Evolutionary conservation across 1,140 invertebrate genomes (phyloP).

Genomic region (Papilio polyxenes): DNA sequence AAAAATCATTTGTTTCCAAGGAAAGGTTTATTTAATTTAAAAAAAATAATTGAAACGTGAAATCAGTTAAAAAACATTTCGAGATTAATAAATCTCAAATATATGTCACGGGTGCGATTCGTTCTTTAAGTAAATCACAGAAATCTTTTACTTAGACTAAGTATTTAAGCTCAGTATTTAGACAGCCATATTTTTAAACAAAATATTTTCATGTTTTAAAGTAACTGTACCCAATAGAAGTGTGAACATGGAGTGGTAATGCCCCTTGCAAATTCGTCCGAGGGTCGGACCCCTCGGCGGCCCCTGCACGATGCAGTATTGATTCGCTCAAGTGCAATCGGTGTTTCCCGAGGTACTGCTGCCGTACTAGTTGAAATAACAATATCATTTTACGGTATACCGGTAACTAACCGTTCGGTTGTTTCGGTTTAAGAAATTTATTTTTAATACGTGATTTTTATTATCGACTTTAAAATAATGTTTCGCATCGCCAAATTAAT

Average conservation of each 20-base stretch:
- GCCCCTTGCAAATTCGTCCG: slow-evolving; percentile 50
- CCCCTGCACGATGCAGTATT: slow-evolving; percentile 53
- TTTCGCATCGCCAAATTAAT: no score
- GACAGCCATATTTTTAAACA: not conserved
- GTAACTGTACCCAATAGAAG: slow-evolving; percentile 11
- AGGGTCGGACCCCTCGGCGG: slow-evolving; percentile 50
- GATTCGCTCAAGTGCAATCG: slow-evolving; percentile 44
- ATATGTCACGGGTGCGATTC: not conserved
- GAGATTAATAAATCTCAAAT: not conserved
- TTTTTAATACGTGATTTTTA: not conserved
- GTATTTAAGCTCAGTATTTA: not conserved
- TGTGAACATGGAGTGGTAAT: slow-evolving; percentile 43
- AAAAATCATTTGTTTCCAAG: no score
- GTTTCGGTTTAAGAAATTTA: not conserved
- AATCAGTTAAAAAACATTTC: no score
- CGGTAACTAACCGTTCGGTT: not conserved
- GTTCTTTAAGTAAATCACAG: not conserved
- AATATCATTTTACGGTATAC: slow-evolving; percentile 17
- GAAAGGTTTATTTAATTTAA: no score
- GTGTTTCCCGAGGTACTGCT: slow-evolving; percentile 19
- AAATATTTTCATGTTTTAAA: slow-evolving; percentile 1
- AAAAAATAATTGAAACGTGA: no score
- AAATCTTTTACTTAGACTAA: not conserved
- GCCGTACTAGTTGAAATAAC: not conserved
- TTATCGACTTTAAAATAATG: no score